Evolutionary conservation across 1,140 invertebrate genomes (phyloP).

Genomic region (Agrypnia vestita): DNA sequence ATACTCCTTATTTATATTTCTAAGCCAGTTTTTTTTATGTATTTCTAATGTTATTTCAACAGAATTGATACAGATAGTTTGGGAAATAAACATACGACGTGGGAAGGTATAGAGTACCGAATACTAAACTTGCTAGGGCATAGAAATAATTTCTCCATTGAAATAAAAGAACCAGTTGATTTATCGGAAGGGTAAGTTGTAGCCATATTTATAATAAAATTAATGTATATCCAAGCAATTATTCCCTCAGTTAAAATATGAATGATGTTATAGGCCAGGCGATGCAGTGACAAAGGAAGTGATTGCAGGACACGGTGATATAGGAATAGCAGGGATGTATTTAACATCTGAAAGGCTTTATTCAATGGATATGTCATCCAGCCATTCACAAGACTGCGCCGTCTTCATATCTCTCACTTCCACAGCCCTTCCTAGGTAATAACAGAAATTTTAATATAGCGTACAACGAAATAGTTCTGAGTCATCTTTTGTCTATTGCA

Average conservation of each 20-base stretch:
- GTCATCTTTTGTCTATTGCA: too few relatives aligned
- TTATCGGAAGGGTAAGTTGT: slow-evolving; percentile 69
- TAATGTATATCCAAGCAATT: slow-evolving; percentile 6
- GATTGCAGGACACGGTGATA: slow-evolving; percentile 70
- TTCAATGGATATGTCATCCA: slow-evolving; percentile 74
- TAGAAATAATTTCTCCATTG: slow-evolving; percentile 80
- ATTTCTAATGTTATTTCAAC: slow-evolving; percentile 16
- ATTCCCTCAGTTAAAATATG: too few relatives aligned
- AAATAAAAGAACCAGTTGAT: slow-evolving; percentile 75
- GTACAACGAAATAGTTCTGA: too few relatives aligned
- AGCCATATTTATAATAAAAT: slow-evolving; percentile 33
- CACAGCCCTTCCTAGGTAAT: slow-evolving; percentile 80
- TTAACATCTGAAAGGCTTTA: slow-evolving; percentile 73
- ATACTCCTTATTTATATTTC: too few relatives aligned
- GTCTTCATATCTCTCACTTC: slow-evolving; percentile 82
- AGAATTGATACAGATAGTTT: slow-evolving; percentile 64
- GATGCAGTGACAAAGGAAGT: slow-evolving; percentile 74
- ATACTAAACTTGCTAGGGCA: slow-evolving; percentile 75
- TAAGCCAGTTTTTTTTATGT: neutral
- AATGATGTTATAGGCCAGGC: slow-evolving; percentile 67
- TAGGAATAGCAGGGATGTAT: slow-evolving; percentile 81
- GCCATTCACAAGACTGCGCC: slow-evolving; percentile 82
- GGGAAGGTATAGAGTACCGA: slow-evolving; percentile 81
- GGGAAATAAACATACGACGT: slow-evolving; percentile 70
- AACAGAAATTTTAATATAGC: neutral